Base-by-base conservation (phyloP, 2,888 invertebrate species). In the Eilema griseolum region DNA sequence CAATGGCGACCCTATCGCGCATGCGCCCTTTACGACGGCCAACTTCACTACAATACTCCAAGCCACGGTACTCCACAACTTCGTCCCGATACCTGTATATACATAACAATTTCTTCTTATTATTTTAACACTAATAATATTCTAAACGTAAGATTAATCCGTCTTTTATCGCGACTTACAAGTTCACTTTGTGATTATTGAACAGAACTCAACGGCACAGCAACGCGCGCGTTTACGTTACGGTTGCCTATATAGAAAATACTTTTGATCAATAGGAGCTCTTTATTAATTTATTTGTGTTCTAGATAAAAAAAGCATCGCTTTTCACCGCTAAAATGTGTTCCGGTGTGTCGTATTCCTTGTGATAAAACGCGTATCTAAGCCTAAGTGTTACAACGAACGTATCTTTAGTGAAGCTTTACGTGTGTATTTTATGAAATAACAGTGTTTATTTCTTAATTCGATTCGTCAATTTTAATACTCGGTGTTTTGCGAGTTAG, bases 211-310 rank as follows among this genome's bases (percentile, higher is more conserved):
- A 71, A 70, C 63, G 59, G 69, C 75, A 63, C 70, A 70, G 69
- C 66, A 76, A 81, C 77, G 76, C 74, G 77, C 74, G 78, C 72
- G 75, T 73, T 75, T 70, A 74, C 78, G 73, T 73, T 70, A 72
- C 77, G 71, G 33, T 78, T 73, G 79, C 76, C 75, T 76, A 73
- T 71, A 70, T 74, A 77, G 78, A 76, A 81, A 88, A 90, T 87
- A 89, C 89, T 88, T 89, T 90, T 93, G 93, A 94, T 94, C 93
- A 92, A 95, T 95, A 94, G 88, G 82, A 87, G 78, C 88, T 89
- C 88, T 89, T 90, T 92, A 92, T 93, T 92, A 94, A 95, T 94
- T 88, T 92, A 94, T 93, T 94, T 94, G 94, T 92, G 92, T 90
- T 90, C 87, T 88, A 88, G 86, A 89, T 88, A 89, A 89, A 84